Percentiles rank a stretch among this genome's conserved stretches.
Evolutionary conservation across 2,888 invertebrate species (phyloP).

Genomic region (Troglohyphantes excavatus): DNA sequence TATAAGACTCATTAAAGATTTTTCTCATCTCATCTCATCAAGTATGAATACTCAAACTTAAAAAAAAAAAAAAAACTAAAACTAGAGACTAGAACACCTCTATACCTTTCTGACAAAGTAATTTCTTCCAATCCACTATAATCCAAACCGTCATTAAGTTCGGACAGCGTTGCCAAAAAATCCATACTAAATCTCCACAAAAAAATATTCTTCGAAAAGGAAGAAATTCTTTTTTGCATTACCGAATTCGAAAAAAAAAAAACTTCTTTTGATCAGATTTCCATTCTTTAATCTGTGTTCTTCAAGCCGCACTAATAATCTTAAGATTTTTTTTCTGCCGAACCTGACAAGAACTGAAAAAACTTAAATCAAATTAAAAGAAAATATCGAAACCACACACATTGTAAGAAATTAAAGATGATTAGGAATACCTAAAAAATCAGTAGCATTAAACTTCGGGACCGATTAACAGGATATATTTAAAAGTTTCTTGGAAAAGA

Average conservation of each 20-base stretch:
- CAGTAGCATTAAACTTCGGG: conserved; percentile 19
- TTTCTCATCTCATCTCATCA: neutral
- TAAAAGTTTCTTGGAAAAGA: conserved; percentile 57
- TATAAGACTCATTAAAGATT: neutral
- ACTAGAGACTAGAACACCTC: neutral
- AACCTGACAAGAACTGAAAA: conserved; percentile 11
- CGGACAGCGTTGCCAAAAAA: conserved; percentile 23
- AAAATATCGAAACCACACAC: conserved; percentile 49
- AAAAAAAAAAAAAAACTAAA: neutral
- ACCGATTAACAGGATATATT: conserved; percentile 72
- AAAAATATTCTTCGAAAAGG: neutral
- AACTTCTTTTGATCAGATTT: conserved; percentile 24
- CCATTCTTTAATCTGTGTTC: conserved; percentile 40
- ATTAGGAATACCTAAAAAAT: conserved; percentile 57
- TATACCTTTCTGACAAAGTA: conserved; percentile 68
- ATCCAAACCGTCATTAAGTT: conserved; percentile 67
- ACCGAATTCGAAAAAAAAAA: conserved; percentile 21
- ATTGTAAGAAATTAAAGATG: conserved; percentile 71
- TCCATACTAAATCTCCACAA: neutral
- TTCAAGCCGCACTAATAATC: neutral
- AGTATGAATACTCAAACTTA: conserved; percentile 7
- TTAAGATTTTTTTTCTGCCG: conserved; percentile 1
- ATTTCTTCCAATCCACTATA: conserved; percentile 36
- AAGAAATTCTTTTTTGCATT: conserved; percentile 15
- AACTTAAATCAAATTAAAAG: conserved; percentile 26